A percentile compares a stretch with the other conserved stretches of the same genome.
Conservation (phyloP, 2,113 vertebrate genomes). For the Ahaetulla prasina region DNA sequence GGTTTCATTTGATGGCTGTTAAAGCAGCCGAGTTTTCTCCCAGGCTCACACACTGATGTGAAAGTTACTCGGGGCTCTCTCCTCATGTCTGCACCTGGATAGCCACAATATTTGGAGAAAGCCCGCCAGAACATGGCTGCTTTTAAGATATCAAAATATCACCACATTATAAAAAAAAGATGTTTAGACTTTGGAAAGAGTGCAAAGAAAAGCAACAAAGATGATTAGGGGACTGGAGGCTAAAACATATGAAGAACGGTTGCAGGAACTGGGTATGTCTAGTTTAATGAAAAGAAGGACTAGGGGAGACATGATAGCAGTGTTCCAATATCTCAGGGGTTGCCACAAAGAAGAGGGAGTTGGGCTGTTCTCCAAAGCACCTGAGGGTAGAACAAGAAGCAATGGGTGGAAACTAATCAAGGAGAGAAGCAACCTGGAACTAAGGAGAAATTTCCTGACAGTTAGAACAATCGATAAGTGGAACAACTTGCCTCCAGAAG, state of each 20-base stretch:
- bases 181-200: neutral
- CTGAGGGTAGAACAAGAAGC: neutral
- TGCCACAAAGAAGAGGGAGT: neutral
- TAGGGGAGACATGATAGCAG: neutral
- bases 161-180: neutral
- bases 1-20: neutral
- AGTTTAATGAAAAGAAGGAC: neutral
- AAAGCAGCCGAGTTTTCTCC: neutral
- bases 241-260: neutral
- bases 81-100: neutral
- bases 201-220: neutral
- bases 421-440: neutral
- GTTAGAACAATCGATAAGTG: neutral
- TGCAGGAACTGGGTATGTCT: neutral
- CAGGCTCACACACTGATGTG: neutral
- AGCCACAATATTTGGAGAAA: neutral
- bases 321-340: neutral
- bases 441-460: neutral
- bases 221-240: neutral
- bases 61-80: neutral
- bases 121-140: neutral
- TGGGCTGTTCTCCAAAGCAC: neutral
- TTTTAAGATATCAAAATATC: neutral
- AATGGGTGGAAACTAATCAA: neutral
- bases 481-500: neutral